Conservation (phyloP, 2,797 vertebrate genomes). For the Onychomys leucogaster region DNA sequence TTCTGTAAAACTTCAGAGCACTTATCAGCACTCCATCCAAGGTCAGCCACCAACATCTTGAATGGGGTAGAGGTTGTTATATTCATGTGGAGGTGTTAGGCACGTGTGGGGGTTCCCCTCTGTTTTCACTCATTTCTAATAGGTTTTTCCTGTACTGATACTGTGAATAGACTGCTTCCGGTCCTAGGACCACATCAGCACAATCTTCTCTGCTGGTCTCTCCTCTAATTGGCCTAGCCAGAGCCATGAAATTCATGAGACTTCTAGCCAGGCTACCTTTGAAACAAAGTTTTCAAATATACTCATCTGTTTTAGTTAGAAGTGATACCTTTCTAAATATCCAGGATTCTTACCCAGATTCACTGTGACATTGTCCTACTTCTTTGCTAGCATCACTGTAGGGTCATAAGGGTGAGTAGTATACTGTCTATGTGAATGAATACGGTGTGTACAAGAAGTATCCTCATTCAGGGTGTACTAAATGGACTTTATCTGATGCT, state of each 20-base stretch:
- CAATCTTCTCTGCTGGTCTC: conserved; percentile 71
- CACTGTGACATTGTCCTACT: conserved; percentile 83
- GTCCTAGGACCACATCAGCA: conserved; percentile 12
- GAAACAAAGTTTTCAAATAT: conserved; percentile 84
- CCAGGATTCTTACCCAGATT: conserved; percentile 85
- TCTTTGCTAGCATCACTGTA: conserved; percentile 84
- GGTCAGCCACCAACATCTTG: conserved; percentile 69
- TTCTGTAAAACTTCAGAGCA: conserved; percentile 79
- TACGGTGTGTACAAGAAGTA: conserved; percentile 76
- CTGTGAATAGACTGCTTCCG: conserved; percentile 86
- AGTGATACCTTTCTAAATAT: conserved; percentile 55
- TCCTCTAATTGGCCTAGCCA: conserved; percentile 77
- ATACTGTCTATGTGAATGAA: conserved; percentile 76
- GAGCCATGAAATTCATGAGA: conserved; percentile 77
- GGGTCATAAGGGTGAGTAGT: conserved; percentile 80
- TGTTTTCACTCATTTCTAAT: conserved; percentile 39
- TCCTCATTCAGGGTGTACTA: conserved; percentile 66
- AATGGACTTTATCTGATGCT: conserved; percentile 61
- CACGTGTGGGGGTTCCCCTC: conserved; percentile 69
- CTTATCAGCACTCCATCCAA: conserved; percentile 77
- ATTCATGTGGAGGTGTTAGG: conserved; percentile 61
- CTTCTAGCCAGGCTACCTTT: conserved; percentile 71
- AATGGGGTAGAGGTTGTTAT: conserved; percentile 64
- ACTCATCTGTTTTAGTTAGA: conserved; percentile 65
- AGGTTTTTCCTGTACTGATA: conserved; percentile 82